These are phyloP conservation scores for Scomberomorus guttatus DNA, from an alignment of 2,797 vertebrate genomes.

Conservation along the genomic window DNA sequence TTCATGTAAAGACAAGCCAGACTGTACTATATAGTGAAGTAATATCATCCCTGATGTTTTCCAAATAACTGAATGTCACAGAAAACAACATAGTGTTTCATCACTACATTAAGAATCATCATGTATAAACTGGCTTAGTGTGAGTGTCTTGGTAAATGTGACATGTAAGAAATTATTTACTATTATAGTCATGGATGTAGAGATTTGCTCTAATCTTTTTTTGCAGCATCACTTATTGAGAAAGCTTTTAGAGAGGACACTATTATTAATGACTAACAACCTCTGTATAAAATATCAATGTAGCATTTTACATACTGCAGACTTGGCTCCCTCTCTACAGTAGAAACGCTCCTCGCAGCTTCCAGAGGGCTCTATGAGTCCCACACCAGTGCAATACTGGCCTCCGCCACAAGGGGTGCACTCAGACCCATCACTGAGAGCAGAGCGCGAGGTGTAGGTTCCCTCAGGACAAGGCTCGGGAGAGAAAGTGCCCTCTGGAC, in stretches of 20 bases:
- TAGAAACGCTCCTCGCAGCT: conserved; percentile 89
- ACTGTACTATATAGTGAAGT: neutral
- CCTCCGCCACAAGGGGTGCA: conserved; percentile 88
- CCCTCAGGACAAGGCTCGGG: conserved; percentile 87
- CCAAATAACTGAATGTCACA: neutral
- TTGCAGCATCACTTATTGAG: neutral
- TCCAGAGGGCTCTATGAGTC: conserved; percentile 85
- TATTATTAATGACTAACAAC: neutral
- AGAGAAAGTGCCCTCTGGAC: conserved; percentile 80
- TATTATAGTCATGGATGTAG: neutral
- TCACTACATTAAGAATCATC: neutral
- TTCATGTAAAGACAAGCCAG: neutral
- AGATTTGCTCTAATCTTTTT: neutral
- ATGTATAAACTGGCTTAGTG: neutral
- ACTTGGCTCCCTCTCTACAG: conserved; percentile 87
- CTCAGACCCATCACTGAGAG: conserved; percentile 76
- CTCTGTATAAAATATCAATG: conserved; percentile 9
- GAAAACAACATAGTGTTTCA: neutral
- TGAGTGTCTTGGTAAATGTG: neutral
- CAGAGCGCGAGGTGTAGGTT: conserved; percentile 80
- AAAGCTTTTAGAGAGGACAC: neutral
- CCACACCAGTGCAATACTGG: conserved; percentile 86
- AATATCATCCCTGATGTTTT: neutral
- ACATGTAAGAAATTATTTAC: neutral
- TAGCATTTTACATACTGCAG: conserved; percentile 82